Percentiles rank a stretch among this genome's conserved stretches.
These are phyloP conservation scores for Lepilemur septentrionalis DNA, from an alignment of 2,797 vertebrate genomes.

Conservation along the genomic window DNA sequence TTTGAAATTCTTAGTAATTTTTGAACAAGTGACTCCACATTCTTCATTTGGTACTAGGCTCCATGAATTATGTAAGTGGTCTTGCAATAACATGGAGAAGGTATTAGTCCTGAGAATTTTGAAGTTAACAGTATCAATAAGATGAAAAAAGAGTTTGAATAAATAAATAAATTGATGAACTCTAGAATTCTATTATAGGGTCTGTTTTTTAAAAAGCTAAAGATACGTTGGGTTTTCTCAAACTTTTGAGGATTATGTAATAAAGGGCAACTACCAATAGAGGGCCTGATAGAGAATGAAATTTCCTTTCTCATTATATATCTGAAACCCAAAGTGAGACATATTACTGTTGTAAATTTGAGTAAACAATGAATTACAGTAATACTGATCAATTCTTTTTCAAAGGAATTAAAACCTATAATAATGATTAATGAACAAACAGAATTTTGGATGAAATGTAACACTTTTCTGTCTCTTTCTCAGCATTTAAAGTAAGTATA, in stretches of 20 bases:
- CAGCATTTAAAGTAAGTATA: background rate
- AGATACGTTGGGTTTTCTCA: background rate
- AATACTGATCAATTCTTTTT: background rate
- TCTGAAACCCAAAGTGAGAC: background rate
- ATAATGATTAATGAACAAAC: background rate
- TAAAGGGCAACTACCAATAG: constrained; percentile 37
- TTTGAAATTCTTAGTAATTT: background rate
- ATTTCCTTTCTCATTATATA: background rate
- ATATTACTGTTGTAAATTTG: background rate
- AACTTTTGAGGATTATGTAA: background rate
- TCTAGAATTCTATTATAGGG: background rate
- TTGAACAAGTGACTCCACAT: background rate
- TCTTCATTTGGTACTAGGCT: background rate
- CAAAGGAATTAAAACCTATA: background rate
- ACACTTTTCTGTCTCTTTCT: background rate
- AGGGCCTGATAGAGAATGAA: background rate
- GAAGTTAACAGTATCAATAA: background rate
- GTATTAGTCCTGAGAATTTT: background rate
- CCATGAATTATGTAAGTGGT: background rate
- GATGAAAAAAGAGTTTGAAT: background rate
- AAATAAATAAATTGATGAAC: background rate
- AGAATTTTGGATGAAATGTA: background rate
- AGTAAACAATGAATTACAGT: constrained; percentile 25
- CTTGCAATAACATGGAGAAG: background rate
- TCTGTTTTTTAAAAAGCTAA: constrained; percentile 12